A percentile compares a stretch with the other conserved stretches of the same genome.
Conservation (phyloP, 1,140 invertebrate species). For the Drosophila seguyi region DNA sequence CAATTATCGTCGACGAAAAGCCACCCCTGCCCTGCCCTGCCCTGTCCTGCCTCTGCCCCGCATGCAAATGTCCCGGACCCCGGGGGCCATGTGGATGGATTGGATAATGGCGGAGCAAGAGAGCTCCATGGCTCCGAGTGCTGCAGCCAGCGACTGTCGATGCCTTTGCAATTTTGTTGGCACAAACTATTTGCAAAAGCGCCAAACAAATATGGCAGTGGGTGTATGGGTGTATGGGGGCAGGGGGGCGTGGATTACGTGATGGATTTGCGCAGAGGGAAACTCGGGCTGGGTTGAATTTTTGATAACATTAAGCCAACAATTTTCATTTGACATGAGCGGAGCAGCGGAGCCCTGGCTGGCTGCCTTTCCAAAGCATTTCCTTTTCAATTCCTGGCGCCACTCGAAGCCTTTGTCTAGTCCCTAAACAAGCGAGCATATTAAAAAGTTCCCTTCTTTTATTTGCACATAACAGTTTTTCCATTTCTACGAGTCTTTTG, state of each 20-base stretch:
- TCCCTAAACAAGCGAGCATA: slow-evolving; percentile 56
- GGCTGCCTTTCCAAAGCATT: slow-evolving; percentile 12
- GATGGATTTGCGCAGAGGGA: slow-evolving; percentile 41
- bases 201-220: slow-evolving; percentile 70
- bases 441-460: slow-evolving; percentile 71
- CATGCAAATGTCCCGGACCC: slow-evolving; percentile 58
- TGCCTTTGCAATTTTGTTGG: slow-evolving; percentile 62
- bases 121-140: slow-evolving; percentile 22
- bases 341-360: background rate
- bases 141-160: slow-evolving; percentile 35
- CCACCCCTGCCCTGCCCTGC: slow-evolving; percentile 4
- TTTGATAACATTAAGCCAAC: slow-evolving; percentile 77
- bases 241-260: slow-evolving; percentile 51
- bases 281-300: slow-evolving; percentile 48
- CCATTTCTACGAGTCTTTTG: slow-evolving; percentile 55
- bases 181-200: slow-evolving; percentile 66
- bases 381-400: slow-evolving; percentile 61
- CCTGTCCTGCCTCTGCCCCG: background rate
- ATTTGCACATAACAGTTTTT: slow-evolving; percentile 59
- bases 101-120: slow-evolving; percentile 40
- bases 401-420: slow-evolving; percentile 68
- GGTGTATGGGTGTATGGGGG: slow-evolving; percentile 33
- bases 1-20: slow-evolving; percentile 73
- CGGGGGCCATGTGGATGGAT: slow-evolving; percentile 44
- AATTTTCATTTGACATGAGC: slow-evolving; percentile 73